Evolutionary conservation across 2,797 vertebrate genomes (phyloP).

Genomic region (Brachymystax lenok): DNA sequence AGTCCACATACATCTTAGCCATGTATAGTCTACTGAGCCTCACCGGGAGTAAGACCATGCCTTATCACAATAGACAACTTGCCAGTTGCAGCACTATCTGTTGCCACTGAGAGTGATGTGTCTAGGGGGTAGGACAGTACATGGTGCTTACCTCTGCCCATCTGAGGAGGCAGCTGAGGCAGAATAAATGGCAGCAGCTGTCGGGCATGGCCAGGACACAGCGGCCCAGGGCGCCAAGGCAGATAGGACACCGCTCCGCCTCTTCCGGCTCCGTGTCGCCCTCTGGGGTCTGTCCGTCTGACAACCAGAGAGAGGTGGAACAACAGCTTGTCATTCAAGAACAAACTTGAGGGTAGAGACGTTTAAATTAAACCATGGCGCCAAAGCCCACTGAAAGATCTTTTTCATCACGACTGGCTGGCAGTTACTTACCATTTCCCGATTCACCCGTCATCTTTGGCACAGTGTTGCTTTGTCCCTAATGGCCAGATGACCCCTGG

Average conservation of each 20-base stretch:
- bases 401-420: background rate
- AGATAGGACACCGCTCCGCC: conserved; percentile 89
- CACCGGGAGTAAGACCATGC: background rate
- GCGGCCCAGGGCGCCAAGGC: conserved; percentile 82
- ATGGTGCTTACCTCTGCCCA: conserved; percentile 88
- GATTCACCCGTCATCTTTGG: conserved; percentile 66
- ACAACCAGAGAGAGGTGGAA: background rate
- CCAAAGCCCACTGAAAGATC: background rate
- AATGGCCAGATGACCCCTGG: conserved; percentile 52
- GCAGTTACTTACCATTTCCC: conserved; percentile 62
- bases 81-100: background rate
- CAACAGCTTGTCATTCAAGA: background rate
- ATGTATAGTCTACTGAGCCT: background rate
- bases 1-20: background rate
- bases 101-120: background rate
- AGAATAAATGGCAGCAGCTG: conserved; percentile 92
- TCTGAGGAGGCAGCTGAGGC: conserved; percentile 90
- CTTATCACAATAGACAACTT: background rate
- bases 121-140: background rate
- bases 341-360: background rate
- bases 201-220: conserved; percentile 88
- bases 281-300: conserved; percentile 67
- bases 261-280: conserved; percentile 66
- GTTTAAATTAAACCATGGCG: background rate
- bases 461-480: conserved; percentile 20